These are phyloP conservation scores for Drosophila busckii DNA, from an alignment of 1,140 invertebrate species.

Conservation along the genomic window DNA sequence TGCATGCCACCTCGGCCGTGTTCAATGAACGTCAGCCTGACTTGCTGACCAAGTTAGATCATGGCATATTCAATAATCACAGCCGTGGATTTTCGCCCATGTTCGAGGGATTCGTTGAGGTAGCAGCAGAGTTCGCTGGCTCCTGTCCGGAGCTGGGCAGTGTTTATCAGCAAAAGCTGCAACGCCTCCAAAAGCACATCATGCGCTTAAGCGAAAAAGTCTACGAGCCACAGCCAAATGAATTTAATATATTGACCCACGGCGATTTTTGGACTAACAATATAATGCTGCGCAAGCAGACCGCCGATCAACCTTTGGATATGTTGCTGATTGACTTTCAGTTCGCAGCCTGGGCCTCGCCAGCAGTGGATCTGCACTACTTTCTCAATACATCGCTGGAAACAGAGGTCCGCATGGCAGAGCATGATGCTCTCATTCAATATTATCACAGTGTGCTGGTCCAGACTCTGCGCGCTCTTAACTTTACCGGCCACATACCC, in stretches of 20 bases:
- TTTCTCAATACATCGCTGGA: slow-evolving; percentile 58
- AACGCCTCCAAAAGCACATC: slow-evolving; percentile 31
- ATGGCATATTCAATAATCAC: slow-evolving; percentile 65
- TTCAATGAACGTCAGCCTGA: slow-evolving; percentile 56
- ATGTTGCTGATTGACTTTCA: slow-evolving; percentile 79
- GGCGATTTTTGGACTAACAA: slow-evolving; percentile 85
- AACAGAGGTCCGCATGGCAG: slow-evolving; percentile 28
- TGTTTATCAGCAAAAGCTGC: slow-evolving; percentile 42
- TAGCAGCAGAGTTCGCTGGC: slow-evolving; percentile 34
- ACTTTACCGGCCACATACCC: slow-evolving; percentile 55
- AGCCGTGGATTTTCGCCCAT: slow-evolving; percentile 42
- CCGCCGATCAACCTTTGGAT: slow-evolving; percentile 73
- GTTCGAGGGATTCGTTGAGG: slow-evolving; percentile 39
- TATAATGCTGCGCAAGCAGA: slow-evolving; percentile 81
- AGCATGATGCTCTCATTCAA: slow-evolving; percentile 50
- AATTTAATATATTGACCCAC: slow-evolving; percentile 83
- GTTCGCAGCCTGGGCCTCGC: slow-evolving; percentile 62
- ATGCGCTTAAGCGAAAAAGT: slow-evolving; percentile 53
- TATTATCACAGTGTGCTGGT: slow-evolving; percentile 59
- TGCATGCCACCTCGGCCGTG: slow-evolving; percentile 80
- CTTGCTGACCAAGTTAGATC: slow-evolving; percentile 47
- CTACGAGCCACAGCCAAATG: slow-evolving; percentile 67
- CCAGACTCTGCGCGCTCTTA: slow-evolving; percentile 46
- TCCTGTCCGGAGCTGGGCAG: slow-evolving; percentile 36
- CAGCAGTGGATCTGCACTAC: slow-evolving; percentile 68